A percentile compares a stretch with the other conserved stretches of the same genome.
Conservation (phyloP, 2,113 vertebrate genomes). For the Romanogobio albipinnatus region DNA sequence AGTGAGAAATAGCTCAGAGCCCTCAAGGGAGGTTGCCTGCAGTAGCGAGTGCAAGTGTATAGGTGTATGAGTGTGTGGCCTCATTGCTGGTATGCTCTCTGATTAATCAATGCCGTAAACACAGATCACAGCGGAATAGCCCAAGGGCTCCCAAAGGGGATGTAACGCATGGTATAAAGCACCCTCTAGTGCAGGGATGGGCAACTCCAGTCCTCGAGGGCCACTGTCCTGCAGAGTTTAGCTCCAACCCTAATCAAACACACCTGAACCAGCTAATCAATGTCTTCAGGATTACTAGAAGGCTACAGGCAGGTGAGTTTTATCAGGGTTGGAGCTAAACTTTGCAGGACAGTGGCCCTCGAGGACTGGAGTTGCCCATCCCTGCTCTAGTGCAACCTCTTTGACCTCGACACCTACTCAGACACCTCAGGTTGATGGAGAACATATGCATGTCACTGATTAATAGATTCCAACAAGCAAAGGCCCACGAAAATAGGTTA, state of each 20-base stretch:
- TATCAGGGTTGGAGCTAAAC: too few species aligned
- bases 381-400: not conserved
- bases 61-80: constrained; percentile 39
- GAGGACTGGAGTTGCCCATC: too few species aligned
- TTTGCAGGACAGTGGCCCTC: too few species aligned
- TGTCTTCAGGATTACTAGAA: too few species aligned
- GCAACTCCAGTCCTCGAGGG: too few species aligned
- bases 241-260: too few species aligned
- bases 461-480: not conserved
- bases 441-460: constrained; percentile 18
- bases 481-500: not conserved
- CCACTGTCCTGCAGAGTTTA: too few species aligned
- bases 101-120: constrained; percentile 51
- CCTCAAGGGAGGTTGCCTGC: constrained; percentile 17
- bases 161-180: constrained; percentile 12
- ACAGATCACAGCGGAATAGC: constrained; percentile 23
- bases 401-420: not conserved
- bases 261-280: too few species aligned
- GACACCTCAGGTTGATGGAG: constrained; percentile 3
- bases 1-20: constrained; percentile 43
- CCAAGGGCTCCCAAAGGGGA: constrained; percentile 5
- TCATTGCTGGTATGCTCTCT: constrained; percentile 36
- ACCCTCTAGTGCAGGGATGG: not conserved
- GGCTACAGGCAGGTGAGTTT: too few species aligned
- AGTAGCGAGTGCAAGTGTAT: constrained; percentile 5